Base-by-base conservation (phyloP, 2,888 invertebrate species). In the Ennomos erosarius region DNA sequence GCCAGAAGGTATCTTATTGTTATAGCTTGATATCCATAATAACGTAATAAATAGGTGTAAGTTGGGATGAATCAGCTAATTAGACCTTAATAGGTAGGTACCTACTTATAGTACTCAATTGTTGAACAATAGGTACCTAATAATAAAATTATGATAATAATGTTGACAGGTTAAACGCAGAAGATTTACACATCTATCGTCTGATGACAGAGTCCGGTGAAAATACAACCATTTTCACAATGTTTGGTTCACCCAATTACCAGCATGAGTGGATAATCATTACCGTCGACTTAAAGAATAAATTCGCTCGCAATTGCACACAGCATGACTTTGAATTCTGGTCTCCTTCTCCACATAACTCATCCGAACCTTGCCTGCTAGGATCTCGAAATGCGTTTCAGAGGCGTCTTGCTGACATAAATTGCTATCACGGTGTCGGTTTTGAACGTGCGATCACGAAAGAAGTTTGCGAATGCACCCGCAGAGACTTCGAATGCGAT, bases 191-290 rank as follows among this genome's bases (percentile, higher is more conserved):
- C 55, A 95, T 98, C n/a, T 97, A 98, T 81, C 98, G 98, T 9
- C 85, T 98, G 12, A 97, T 98, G 95, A 98, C 98, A 0, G 98
- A 98, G 78, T 98, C 98, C 0, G 98, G 98, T 10, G 97, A 98
- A 82, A 98, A 97, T 78, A 97, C 98, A 0, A 97, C 98, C 0
- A 94, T 97, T 0, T 98, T 98, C 78, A 98, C 98, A 0, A 94
- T 98, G 93, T 98, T 98, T 83, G 98, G 98, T 0, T 98, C 98
- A 0, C 94, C 94, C 43, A 94, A 94, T 11, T 94, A 94, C 1
- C 93, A 94, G 58, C 98, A 98, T 80, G 95, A 96, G 67, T 98
- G 98, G 98, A 93, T 97, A n/a, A 96, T 98, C 45, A 95, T 97
- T 44, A 97, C 97, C 70, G 91, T 94, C 0, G 94, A 94, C 67